phyloP scores from a whole-genome alignment of 2,797 vertebrate genomes.

The Philypnodon macrostomus region DNA sequence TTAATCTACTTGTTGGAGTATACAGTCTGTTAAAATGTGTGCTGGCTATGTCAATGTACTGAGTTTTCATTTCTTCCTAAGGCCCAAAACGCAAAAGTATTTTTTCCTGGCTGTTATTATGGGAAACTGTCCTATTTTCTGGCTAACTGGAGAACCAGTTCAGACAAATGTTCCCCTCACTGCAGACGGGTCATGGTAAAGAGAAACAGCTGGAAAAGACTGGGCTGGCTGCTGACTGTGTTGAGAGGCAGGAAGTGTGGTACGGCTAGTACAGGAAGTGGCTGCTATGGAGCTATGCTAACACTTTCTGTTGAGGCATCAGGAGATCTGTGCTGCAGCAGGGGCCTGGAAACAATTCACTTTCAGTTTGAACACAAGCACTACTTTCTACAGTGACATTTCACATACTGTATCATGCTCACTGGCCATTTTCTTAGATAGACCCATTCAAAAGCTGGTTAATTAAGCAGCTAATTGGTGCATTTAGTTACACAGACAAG shows the following conservation, averaged over 20 bases:
- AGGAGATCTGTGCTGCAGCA: slow-evolving; percentile 19
- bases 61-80: slow-evolving; percentile 3
- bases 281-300: slow-evolving; percentile 43
- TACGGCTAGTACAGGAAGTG: slow-evolving; percentile 59
- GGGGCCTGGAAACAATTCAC: slow-evolving; percentile 22
- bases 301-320: slow-evolving; percentile 16
- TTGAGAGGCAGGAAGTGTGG: slow-evolving; percentile 63
- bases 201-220: slow-evolving; percentile 46
- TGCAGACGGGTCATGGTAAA: slow-evolving; percentile 20
- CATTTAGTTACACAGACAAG: too few species aligned
- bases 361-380: slow-evolving; percentile 4
- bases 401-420: too few species aligned
- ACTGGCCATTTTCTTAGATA: too few species aligned
- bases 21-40: background rate
- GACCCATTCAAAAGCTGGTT: too few species aligned
- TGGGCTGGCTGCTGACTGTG: slow-evolving; percentile 30
- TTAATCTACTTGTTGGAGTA: too few species aligned
- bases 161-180: slow-evolving; percentile 6
- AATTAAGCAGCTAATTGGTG: too few species aligned
- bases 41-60: background rate
- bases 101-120: slow-evolving; percentile 5
- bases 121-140: slow-evolving; percentile 14
- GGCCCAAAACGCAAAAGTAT: slow-evolving; percentile 1
- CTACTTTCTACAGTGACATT: too few species aligned
- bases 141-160: slow-evolving; percentile 15